These are phyloP conservation scores for Eriosoma lanigerum DNA, from an alignment of 1,140 invertebrate species.

Conservation along the genomic window DNA sequence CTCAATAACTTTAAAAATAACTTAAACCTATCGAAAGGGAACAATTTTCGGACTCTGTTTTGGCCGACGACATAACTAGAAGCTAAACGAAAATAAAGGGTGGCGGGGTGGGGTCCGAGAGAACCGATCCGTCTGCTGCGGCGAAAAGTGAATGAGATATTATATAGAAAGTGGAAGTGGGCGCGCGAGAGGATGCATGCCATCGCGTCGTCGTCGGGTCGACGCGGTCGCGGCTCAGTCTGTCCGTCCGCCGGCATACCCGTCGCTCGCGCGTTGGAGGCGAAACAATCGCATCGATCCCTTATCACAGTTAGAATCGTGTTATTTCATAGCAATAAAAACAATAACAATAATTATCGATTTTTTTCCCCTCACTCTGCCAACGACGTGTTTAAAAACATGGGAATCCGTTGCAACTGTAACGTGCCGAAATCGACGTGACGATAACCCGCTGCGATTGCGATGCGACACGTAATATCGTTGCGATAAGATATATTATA, in stretches of 20 bases:
- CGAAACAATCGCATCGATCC: slow-evolving; percentile 2
- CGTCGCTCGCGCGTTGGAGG: slow-evolving; percentile 40
- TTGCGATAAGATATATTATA: too few species aligned
- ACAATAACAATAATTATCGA: background rate
- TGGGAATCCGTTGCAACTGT: too few species aligned
- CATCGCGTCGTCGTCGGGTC: background rate
- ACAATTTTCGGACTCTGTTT: too few species aligned
- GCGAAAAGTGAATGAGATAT: slow-evolving; percentile 1
- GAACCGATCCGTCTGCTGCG: background rate
- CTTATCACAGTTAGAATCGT: background rate
- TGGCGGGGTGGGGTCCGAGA: too few species aligned
- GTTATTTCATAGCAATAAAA: background rate
- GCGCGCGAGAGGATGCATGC: background rate
- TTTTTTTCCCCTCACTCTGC: background rate
- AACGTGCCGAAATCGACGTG: too few species aligned
- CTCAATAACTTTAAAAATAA: too few species aligned
- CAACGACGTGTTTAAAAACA: too few species aligned
- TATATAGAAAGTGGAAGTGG: slow-evolving; percentile 29
- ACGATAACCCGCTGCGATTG: too few species aligned
- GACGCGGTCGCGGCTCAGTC: slow-evolving; percentile 9
- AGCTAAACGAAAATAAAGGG: too few species aligned
- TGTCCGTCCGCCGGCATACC: slow-evolving; percentile 12
- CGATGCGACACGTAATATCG: too few species aligned
- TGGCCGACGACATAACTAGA: too few species aligned
- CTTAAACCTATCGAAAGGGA: too few species aligned